These are phyloP conservation scores for Amniataba percoides DNA, from an alignment of 2,797 vertebrate genomes.

Conservation along the genomic window DNA sequence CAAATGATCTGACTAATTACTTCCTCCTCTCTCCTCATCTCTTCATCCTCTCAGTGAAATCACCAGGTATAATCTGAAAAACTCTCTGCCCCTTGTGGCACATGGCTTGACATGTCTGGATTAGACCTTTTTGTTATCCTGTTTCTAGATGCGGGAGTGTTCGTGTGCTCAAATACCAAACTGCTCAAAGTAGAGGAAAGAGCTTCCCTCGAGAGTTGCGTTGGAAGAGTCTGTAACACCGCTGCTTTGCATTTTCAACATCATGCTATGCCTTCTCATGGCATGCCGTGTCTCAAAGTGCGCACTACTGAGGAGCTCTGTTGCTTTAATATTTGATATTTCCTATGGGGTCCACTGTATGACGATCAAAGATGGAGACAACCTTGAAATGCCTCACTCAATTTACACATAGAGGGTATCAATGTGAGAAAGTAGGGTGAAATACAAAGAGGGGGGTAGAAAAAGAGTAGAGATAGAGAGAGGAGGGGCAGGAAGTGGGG, in stretches of 20 bases:
- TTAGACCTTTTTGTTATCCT: conserved; percentile 56
- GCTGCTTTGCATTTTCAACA: conserved; percentile 63
- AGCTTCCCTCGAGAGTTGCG: conserved; percentile 47
- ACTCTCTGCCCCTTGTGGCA: conserved; percentile 42
- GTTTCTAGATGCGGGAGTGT: conserved; percentile 26
- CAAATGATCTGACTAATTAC: conserved; percentile 47
- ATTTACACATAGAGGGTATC: conserved; percentile 61
- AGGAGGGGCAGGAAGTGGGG: conserved; percentile 26
- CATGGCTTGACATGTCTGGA: conserved; percentile 47
- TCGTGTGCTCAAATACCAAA: conserved; percentile 51
- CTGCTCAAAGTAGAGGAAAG: conserved; percentile 66
- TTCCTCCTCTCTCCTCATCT: conserved; percentile 27
- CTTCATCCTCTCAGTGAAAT: conserved; percentile 58
- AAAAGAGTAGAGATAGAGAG: conserved; percentile 16
- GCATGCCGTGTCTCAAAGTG: conserved; percentile 50
- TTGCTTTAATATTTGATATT: conserved; percentile 78
- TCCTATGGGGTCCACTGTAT: conserved; percentile 71
- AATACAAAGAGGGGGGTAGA: conserved; percentile 11
- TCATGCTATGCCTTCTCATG: conserved; percentile 57
- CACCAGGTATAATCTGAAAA: conserved; percentile 64
- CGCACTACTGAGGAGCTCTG: conserved; percentile 42
- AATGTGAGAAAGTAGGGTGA: conserved; percentile 56
- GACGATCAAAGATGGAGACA: conserved; percentile 75
- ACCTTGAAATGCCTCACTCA: conserved; percentile 76
- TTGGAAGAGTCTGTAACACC: conserved; percentile 44